phyloP scores from a whole-genome alignment of 2,113 vertebrate genomes.

The Saccopteryx leptura region DNA sequence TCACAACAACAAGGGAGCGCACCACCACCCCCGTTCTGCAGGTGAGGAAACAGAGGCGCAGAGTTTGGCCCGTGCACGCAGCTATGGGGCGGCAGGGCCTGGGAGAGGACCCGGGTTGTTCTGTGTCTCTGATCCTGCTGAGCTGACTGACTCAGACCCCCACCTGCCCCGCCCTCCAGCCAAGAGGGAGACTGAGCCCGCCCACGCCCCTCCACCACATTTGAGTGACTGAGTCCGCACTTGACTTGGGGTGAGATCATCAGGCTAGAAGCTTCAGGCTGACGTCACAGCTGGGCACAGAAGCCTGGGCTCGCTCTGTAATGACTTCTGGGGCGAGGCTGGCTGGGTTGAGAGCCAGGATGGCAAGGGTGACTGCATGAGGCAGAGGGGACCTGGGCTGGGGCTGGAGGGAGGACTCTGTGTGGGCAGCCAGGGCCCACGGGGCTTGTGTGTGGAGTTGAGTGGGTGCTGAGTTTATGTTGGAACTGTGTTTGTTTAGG shows the following conservation, averaged over 20 bases:
- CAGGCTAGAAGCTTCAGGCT: slow-evolving; percentile 18
- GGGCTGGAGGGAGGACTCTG: background rate
- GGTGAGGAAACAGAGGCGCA: background rate
- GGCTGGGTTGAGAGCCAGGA: background rate
- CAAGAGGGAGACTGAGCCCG: accelerated
- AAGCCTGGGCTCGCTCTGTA: background rate
- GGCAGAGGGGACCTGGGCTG: background rate
- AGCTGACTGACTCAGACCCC: background rate
- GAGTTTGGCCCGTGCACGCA: accelerated
- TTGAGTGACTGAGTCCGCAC: background rate
- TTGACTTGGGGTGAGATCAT: slow-evolving; percentile 40
- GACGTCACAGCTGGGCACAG: slow-evolving; percentile 62
- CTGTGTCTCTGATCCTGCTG: background rate
- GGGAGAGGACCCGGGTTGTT: background rate
- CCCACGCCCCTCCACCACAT: accelerated
- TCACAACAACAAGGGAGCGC: accelerated
- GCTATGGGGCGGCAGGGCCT: background rate
- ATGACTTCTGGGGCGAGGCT: background rate
- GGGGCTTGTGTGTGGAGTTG: background rate
- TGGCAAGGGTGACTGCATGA: background rate
- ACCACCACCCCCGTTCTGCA: background rate
- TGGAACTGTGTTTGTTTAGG: background rate
- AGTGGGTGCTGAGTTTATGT: background rate
- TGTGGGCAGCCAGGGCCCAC: background rate
- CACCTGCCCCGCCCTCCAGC: background rate